Percentiles rank a stretch among this genome's conserved stretches.
Conservation (phyloP, 2,797 vertebrate species). For the Coccyzus lansbergi region DNA sequence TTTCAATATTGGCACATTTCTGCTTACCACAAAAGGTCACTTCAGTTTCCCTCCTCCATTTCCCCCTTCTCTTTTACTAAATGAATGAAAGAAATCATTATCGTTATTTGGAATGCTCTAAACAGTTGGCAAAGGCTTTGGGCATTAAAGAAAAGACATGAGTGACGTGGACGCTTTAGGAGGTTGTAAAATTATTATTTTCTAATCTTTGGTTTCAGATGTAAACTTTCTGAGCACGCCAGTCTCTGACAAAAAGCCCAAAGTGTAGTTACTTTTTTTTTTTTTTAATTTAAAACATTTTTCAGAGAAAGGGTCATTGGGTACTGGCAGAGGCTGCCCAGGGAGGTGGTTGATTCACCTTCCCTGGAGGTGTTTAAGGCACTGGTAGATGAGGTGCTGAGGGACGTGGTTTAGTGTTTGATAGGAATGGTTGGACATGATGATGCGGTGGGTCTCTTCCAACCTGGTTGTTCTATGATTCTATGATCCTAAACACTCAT, state of each 20-base stretch:
- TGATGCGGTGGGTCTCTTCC: no score
- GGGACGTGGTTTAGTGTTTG: no score
- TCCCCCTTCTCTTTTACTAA: conserved; percentile 13
- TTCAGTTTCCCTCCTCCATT: conserved; percentile 30
- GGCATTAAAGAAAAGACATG: neutral
- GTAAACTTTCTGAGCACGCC: neutral
- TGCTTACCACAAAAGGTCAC: conserved; percentile 74
- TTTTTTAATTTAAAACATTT: no score
- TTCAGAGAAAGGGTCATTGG: no score
- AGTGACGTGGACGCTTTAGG: neutral
- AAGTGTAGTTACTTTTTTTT: neutral
- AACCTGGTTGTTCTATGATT: no score
- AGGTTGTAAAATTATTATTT: neutral
- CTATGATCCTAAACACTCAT: no score
- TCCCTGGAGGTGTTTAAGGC: no score
- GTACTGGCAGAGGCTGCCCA: no score
- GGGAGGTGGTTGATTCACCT: no score
- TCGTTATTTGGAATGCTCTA: conserved; percentile 15
- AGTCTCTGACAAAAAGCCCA: neutral
- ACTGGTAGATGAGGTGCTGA: no score
- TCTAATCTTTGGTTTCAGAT: neutral
- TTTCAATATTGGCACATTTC: conserved; percentile 71
- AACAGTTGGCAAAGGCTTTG: neutral
- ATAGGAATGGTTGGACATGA: no score
- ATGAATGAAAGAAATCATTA: conserved; percentile 28